phyloP scores from a whole-genome alignment of 2,888 invertebrate species.

The Pseudococcus longispinus region DNA sequence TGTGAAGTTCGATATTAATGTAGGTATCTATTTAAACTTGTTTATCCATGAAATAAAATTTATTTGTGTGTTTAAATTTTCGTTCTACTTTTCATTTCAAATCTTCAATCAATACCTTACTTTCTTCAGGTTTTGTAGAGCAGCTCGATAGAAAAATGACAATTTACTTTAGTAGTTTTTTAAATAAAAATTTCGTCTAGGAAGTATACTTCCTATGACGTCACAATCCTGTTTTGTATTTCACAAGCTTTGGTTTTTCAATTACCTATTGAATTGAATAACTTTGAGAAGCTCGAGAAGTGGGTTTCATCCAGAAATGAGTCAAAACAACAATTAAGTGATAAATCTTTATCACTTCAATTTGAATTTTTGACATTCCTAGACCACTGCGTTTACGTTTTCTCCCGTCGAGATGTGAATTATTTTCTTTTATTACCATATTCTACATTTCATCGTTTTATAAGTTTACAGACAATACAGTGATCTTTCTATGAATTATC shows the following conservation, averaged over 20 bases:
- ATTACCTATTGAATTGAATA: too few species aligned
- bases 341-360: neutral
- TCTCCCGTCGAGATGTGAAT: neutral
- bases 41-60: neutral
- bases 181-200: too few species aligned
- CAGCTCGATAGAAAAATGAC: too few species aligned
- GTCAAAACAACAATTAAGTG: neutral
- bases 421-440: neutral
- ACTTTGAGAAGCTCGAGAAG: too few species aligned
- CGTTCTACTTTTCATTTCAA: too few species aligned
- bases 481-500: conserved; percentile 19
- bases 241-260: too few species aligned
- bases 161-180: too few species aligned
- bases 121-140: too few species aligned
- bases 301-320: neutral
- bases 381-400: neutral
- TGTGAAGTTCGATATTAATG: neutral
- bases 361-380: neutral
- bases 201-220: too few species aligned
- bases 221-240: too few species aligned
- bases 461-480: conserved; percentile 25
- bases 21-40: neutral
- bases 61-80: neutral
- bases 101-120: too few species aligned
- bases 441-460: neutral